Conservation (phyloP, 2,888 invertebrate genomes). For the Synergus umbraculus region DNA sequence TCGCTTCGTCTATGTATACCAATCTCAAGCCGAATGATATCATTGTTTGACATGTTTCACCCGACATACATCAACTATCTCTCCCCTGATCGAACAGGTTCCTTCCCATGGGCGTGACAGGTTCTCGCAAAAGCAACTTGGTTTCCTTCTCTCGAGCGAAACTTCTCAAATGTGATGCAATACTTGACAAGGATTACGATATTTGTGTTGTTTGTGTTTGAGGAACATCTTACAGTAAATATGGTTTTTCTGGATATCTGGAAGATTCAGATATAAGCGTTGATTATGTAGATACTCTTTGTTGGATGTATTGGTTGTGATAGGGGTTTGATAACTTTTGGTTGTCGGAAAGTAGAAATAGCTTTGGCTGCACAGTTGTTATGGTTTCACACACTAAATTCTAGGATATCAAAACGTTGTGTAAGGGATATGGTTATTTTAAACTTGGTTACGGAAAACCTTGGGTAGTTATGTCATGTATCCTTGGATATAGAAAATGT, state of each 20-base stretch:
- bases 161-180: constrained; percentile 10
- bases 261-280: no score
- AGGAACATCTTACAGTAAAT: background rate
- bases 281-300: no score
- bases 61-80: background rate
- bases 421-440: no score
- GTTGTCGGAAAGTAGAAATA: no score
- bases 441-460: no score
- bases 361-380: no score
- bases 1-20: background rate
- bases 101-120: constrained; percentile 10
- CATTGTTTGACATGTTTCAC: constrained; percentile 31
- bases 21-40: constrained; percentile 19
- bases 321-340: background rate
- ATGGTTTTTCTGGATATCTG: no score
- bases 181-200: background rate
- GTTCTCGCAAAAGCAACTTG: constrained; percentile 1
- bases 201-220: background rate
- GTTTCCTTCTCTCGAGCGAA: background rate
- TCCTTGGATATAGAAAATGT: no score
- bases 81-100: constrained; percentile 10
- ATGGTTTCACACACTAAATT: no score
- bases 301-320: no score
- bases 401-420: no score
- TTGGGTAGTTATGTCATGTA: no score